Evolutionary conservation across 2,888 invertebrate genomes (phyloP).

Genomic region (Dasysyrphus tricinctus): DNA sequence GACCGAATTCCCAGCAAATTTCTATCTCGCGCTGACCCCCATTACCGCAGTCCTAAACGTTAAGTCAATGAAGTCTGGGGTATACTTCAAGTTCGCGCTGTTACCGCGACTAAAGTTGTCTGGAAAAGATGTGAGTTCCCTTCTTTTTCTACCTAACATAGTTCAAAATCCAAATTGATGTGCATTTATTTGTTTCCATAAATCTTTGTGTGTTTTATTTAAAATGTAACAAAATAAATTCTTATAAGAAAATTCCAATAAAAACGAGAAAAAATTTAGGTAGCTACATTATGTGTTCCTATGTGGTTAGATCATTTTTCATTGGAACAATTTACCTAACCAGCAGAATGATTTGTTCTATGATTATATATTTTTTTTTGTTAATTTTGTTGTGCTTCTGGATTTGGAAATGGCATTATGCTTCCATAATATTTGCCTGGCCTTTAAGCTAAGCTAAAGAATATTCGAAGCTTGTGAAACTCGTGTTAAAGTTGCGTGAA

Average conservation of each 20-base stretch:
- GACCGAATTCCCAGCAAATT: conserved; percentile 48
- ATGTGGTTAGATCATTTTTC: conserved; percentile 8
- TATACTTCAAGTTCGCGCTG: conserved; percentile 83
- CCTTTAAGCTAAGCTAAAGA: background rate
- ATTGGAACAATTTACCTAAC: background rate
- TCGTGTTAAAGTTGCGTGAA: conserved; percentile 41
- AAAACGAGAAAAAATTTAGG: background rate
- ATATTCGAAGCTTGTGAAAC: conserved; percentile 31
- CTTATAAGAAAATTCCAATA: background rate
- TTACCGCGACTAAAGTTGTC: conserved; percentile 84
- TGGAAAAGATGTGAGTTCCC: conserved; percentile 83
- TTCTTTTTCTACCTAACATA: conserved; percentile 1
- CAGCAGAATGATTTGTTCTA: background rate
- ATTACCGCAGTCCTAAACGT: conserved; percentile 81
- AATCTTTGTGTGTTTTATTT: conserved; percentile 34
- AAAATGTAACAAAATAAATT: background rate
- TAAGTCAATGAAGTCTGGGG: conserved; percentile 83
- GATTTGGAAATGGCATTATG: background rate
- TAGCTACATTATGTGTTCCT: too few relatives aligned
- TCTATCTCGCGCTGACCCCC: conserved; percentile 48
- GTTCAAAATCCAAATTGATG: conserved; percentile 29
- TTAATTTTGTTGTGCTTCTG: background rate
- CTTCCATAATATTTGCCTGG: background rate
- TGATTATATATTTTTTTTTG: background rate
- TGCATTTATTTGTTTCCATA: conserved; percentile 29